These are phyloP conservation scores for Tribolium freemani DNA, from an alignment of 2,888 invertebrate genomes.

Conservation along the genomic window DNA sequence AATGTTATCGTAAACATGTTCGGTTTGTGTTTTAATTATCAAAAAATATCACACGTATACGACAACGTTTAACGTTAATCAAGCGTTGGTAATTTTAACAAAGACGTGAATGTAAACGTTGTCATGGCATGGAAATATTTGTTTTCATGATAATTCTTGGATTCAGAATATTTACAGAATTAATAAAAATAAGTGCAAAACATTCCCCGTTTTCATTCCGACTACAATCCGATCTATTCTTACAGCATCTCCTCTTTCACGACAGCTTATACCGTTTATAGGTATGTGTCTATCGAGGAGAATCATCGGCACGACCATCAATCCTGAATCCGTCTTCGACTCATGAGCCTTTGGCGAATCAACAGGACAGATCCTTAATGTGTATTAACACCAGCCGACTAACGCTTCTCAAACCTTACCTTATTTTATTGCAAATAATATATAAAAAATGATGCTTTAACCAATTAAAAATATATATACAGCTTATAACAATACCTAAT, in stretches of 20 bases:
- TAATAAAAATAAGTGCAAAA: constrained; percentile 1
- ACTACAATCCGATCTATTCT: constrained; percentile 11
- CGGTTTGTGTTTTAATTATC: too few relatives aligned
- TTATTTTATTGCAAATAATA: constrained; percentile 23
- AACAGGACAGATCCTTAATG: constrained; percentile 3
- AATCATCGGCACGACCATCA: neutral
- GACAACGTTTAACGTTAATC: too few relatives aligned
- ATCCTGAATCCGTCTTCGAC: too few relatives aligned
- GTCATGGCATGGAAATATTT: too few relatives aligned
- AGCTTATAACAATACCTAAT: constrained; percentile 18
- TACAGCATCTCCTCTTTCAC: constrained; percentile 23
- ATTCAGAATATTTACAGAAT: too few relatives aligned
- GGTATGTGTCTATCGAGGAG: neutral
- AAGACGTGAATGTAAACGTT: too few relatives aligned
- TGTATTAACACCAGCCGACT: constrained; percentile 23
- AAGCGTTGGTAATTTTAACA: too few relatives aligned
- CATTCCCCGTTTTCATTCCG: constrained; percentile 19
- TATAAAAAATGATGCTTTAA: constrained; percentile 23
- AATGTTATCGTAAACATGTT: too few relatives aligned
- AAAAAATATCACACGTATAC: too few relatives aligned
- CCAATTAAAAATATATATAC: constrained; percentile 23
- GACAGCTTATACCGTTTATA: constrained; percentile 26
- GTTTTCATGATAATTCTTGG: too few relatives aligned
- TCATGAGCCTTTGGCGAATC: too few relatives aligned
- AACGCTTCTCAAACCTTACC: constrained; percentile 24